phyloP scores from a whole-genome alignment of 2,888 invertebrate species.

The Microctonus hyperodae region DNA sequence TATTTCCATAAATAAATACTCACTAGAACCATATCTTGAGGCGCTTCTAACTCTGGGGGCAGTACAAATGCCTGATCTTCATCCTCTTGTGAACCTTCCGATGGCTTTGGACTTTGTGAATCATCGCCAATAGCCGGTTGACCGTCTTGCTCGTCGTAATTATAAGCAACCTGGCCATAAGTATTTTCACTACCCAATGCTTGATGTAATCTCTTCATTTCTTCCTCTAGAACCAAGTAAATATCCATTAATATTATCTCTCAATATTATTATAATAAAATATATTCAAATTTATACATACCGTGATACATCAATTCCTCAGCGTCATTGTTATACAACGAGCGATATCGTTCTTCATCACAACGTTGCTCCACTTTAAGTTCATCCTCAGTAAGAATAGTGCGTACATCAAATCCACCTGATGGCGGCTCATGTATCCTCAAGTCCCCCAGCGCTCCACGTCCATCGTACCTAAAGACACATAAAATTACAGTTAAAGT shows the following conservation, averaged over 20 bases:
- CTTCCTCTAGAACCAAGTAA: conserved; percentile 77
- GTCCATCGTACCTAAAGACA: conserved; percentile 86
- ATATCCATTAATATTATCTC: conserved; percentile 17
- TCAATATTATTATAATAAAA: not conserved
- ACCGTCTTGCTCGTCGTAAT: conserved; percentile 67
- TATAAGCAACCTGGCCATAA: conserved; percentile 80
- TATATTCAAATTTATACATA: conserved; percentile 58
- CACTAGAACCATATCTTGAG: conserved; percentile 77
- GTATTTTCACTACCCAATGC: conserved; percentile 67
- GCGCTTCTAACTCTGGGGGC: conserved; percentile 77
- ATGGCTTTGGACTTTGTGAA: conserved; percentile 59
- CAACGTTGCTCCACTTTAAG: conserved; percentile 87
- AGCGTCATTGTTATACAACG: conserved; percentile 85
- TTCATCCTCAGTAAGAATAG: conserved; percentile 76
- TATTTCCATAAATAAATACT: conserved; percentile 50
- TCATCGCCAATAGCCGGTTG: conserved; percentile 63
- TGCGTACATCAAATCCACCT: conserved; percentile 73
- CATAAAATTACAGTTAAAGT: conserved; percentile 48
- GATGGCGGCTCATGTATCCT: conserved; percentile 79
- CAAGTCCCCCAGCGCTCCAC: conserved; percentile 90
- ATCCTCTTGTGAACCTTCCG: conserved; percentile 65
- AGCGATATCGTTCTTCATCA: conserved; percentile 94
- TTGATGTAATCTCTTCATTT: conserved; percentile 84
- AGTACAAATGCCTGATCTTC: conserved; percentile 80
- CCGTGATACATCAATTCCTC: conserved; percentile 92